Percentiles rank a stretch among this genome's conserved stretches.
Evolutionary conservation across 2,888 invertebrate species (phyloP).

Genomic region (Anoncus sp.): DNA sequence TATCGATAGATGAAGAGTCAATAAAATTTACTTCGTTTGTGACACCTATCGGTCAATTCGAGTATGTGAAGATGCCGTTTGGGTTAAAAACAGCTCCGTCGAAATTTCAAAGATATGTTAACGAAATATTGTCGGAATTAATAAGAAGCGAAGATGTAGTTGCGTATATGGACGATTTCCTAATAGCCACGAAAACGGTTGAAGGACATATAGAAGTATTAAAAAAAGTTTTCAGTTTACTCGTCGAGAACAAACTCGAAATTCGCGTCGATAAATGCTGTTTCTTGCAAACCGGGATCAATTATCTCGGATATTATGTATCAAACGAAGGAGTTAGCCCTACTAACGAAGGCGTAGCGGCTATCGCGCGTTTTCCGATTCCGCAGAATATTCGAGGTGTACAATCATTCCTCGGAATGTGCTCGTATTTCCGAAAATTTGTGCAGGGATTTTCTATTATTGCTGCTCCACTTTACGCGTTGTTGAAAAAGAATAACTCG

Average conservation of each 20-base stretch:
- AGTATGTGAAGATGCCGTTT: conserved; percentile 54
- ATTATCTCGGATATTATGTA: conserved; percentile 64
- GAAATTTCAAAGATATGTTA: conserved; percentile 66
- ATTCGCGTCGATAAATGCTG: conserved; percentile 65
- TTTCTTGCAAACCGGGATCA: conserved; percentile 59
- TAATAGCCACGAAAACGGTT: conserved; percentile 55
- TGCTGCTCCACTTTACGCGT: conserved; percentile 72
- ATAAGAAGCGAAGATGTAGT: conserved; percentile 51
- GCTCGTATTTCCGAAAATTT: conserved; percentile 71
- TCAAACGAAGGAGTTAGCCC: conserved; percentile 56
- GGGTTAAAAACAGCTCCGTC: conserved; percentile 58
- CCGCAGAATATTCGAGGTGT: conserved; percentile 64
- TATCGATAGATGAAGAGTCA: conserved; percentile 60
- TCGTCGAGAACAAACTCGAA: conserved; percentile 53
- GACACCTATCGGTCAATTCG: conserved; percentile 48
- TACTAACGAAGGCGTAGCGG: conserved; percentile 55
- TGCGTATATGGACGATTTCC: conserved; percentile 62
- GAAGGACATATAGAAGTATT: conserved; percentile 55
- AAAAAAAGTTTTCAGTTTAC: conserved; percentile 35
- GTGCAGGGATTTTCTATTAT: conserved; percentile 64
- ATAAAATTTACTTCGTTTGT: conserved; percentile 62
- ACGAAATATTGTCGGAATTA: conserved; percentile 56
- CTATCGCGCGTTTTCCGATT: conserved; percentile 67
- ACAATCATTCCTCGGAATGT: conserved; percentile 70
- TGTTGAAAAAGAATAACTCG: conserved; percentile 66